Evolutionary conservation across 30 jellyfish, hydroid and myxozoan species (phyloP).

Genomic region (Hydractinia echinata): DNA sequence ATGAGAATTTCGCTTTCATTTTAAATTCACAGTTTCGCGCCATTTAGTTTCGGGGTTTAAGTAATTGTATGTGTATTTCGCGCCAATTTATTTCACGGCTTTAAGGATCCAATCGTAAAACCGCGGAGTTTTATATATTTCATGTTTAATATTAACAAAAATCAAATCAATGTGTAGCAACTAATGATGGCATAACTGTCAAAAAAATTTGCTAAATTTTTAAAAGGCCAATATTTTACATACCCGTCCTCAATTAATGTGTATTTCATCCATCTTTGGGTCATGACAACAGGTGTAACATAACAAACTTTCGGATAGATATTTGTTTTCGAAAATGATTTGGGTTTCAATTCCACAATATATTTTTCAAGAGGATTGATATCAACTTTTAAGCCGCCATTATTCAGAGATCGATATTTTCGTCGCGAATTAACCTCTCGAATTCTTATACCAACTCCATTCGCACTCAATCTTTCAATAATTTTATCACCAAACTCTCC

Average conservation of each 20-base stretch:
- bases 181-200: too few species aligned
- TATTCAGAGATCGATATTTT: neutral
- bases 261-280: slow-evolving; percentile 24
- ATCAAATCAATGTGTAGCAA: too few species aligned
- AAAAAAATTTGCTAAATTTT: too few species aligned
- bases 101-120: too few species aligned
- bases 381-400: neutral
- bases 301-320: slow-evolving; percentile 45
- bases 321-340: slow-evolving; percentile 24
- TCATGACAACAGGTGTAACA: slow-evolving; percentile 46
- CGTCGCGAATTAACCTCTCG: slow-evolving; percentile 10
- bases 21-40: too few species aligned
- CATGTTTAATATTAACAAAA: too few species aligned
- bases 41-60: too few species aligned
- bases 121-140: too few species aligned
- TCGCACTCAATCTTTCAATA: slow-evolving; percentile 6
- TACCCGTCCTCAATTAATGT: slow-evolving; percentile 59
- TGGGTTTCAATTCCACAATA: slow-evolving; percentile 42
- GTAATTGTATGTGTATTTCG: too few species aligned
- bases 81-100: too few species aligned
- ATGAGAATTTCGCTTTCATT: too few species aligned
- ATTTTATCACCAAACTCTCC: neutral
- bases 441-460: slow-evolving; percentile 35
- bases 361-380: slow-evolving; percentile 20
- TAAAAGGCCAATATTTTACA: neutral